phyloP scores from a whole-genome alignment of 2,888 invertebrate genomes.

The Fragum whitleyi region DNA sequence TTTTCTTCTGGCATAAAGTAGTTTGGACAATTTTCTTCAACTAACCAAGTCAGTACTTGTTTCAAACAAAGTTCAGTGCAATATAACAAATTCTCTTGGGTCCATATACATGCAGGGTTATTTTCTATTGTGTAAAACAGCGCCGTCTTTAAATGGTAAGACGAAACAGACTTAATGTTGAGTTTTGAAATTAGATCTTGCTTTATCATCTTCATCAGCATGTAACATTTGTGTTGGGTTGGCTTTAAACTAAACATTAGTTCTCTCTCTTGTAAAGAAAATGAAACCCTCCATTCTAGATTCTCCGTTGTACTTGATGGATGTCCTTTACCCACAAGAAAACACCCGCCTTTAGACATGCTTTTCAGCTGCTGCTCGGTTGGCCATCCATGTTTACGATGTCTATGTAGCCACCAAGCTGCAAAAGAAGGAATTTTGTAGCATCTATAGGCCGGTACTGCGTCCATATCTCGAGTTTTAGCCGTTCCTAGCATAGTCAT shows the following conservation, averaged over 20 bases:
- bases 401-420: background rate
- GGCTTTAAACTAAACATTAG: background rate
- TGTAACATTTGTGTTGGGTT: constrained; percentile 1
- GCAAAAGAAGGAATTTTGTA: background rate
- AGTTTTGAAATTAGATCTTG: background rate
- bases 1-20: constrained; percentile 1
- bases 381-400: background rate
- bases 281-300: background rate
- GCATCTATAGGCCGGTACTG: background rate
- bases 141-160: background rate
- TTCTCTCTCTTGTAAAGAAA: background rate
- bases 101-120: background rate
- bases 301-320: background rate
- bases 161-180: background rate
- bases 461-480: background rate
- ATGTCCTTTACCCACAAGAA: background rate
- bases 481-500: background rate
- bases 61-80: background rate
- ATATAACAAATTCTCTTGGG: background rate
- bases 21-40: background rate
- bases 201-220: background rate
- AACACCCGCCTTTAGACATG: background rate
- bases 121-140: background rate
- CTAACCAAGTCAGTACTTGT: background rate
- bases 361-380: background rate